Conservation (phyloP, 2,888 invertebrate species). For the Phyllotreta cruciferae region DNA sequence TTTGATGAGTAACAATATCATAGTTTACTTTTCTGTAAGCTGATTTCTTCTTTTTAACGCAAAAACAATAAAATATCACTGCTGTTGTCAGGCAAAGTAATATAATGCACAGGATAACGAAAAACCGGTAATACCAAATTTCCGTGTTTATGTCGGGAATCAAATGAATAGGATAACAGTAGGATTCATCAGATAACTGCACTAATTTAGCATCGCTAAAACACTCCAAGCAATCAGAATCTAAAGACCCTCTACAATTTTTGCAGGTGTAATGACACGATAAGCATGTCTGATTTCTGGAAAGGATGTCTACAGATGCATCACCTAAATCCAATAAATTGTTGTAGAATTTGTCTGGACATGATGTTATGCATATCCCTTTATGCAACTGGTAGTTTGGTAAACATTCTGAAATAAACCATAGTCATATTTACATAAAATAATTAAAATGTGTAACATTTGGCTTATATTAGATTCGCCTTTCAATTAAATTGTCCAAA, state of each 20-base stretch:
- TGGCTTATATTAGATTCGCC: no score
- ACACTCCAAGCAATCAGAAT: slow-evolving; percentile 74
- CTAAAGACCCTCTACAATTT: slow-evolving; percentile 72
- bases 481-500: no score
- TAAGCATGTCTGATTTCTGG: slow-evolving; percentile 61
- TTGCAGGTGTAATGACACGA: slow-evolving; percentile 80
- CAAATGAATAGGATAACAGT: slow-evolving; percentile 55
- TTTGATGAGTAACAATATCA: slow-evolving; percentile 46
- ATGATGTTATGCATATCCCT: slow-evolving; percentile 67
- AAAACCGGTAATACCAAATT: slow-evolving; percentile 52
- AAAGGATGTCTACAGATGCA: slow-evolving; percentile 36
- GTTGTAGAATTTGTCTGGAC: slow-evolving; percentile 58
- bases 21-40: slow-evolving; percentile 40
- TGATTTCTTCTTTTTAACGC: slow-evolving; percentile 32
- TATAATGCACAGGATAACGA: slow-evolving; percentile 46
- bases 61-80: slow-evolving; percentile 27
- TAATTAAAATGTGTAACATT: not conserved
- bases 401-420: slow-evolving; percentile 68
- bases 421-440: slow-evolving; percentile 5
- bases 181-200: slow-evolving; percentile 55
- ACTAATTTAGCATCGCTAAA: slow-evolving; percentile 69
- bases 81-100: slow-evolving; percentile 41
- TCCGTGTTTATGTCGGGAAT: slow-evolving; percentile 44
- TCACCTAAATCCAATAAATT: slow-evolving; percentile 45
- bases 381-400: slow-evolving; percentile 67